phyloP scores from a whole-genome alignment of 2,888 invertebrate genomes.

The Xanthostigma xanthostigma region DNA sequence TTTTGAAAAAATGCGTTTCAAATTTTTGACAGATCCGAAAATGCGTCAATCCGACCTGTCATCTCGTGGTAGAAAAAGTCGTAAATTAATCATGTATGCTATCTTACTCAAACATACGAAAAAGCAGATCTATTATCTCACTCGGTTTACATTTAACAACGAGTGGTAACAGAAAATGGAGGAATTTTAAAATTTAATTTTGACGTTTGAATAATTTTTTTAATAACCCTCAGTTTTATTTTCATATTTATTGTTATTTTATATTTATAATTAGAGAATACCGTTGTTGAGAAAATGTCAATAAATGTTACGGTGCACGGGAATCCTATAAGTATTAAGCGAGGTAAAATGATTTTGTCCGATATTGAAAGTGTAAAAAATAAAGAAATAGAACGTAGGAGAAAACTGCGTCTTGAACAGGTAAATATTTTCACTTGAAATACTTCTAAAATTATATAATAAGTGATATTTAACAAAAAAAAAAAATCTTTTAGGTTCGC shows the following conservation, averaged over 20 bases:
- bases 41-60: too few relatives aligned
- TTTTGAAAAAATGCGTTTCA: too few relatives aligned
- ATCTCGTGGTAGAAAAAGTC: too few relatives aligned
- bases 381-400: constrained; percentile 38
- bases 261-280: constrained; percentile 25
- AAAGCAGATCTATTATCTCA: too few relatives aligned
- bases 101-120: too few relatives aligned
- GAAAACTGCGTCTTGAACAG: constrained; percentile 44
- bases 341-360: constrained; percentile 32
- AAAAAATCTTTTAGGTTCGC: constrained; percentile 33
- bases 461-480: neutral
- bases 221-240: neutral
- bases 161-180: too few relatives aligned
- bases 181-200: too few relatives aligned
- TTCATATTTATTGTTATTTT: neutral
- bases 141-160: too few relatives aligned
- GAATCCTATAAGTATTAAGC: constrained; percentile 33
- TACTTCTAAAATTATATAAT: neutral
- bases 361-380: constrained; percentile 36
- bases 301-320: constrained; percentile 42
- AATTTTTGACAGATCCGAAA: too few relatives aligned
- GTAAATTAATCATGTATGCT: too few relatives aligned
- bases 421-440: constrained; percentile 23
- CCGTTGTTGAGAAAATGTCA: constrained; percentile 35
- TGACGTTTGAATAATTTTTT: too few relatives aligned